Conservation (phyloP, 2,888 invertebrate species). For the Hymenopus coronatus region DNA sequence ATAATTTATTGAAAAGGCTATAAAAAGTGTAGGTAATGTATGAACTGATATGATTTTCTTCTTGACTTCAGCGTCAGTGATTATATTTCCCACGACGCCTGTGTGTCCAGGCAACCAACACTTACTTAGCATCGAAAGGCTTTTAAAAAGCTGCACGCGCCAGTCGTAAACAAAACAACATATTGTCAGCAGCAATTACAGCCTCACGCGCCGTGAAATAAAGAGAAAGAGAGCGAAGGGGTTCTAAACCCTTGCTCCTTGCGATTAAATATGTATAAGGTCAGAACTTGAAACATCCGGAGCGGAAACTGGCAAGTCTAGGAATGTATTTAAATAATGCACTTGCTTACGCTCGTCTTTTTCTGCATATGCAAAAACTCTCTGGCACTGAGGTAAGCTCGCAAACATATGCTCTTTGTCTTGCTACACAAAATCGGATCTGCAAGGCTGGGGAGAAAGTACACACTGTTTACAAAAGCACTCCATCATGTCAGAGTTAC, state of each 20-base stretch:
- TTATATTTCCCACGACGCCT: too few relatives aligned
- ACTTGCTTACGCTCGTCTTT: not conserved
- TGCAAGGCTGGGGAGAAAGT: not conserved
- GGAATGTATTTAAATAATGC: not conserved
- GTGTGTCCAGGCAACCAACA: too few relatives aligned
- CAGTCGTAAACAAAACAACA: too few relatives aligned
- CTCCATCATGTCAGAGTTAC: too few relatives aligned
- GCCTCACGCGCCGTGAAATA: not conserved
- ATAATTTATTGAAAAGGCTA: too few relatives aligned
- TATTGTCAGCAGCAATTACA: too few relatives aligned
- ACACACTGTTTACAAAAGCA: not conserved
- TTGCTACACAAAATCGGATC: not conserved
- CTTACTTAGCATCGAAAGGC: too few relatives aligned
- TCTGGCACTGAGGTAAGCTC: not conserved
- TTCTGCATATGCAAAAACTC: not conserved
- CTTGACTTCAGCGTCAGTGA: too few relatives aligned
- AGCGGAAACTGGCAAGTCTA: not conserved
- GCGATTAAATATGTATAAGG: not conserved
- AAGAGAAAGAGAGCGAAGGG: not conserved
- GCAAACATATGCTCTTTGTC: not conserved
- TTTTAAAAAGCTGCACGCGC: too few relatives aligned
- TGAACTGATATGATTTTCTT: too few relatives aligned
- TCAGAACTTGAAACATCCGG: not conserved
- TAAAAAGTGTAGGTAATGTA: too few relatives aligned
- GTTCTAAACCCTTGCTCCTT: not conserved